A percentile compares a stretch with the other conserved stretches of the same genome.
Conservation (phyloP, 2,888 invertebrate species). For the Eilema caniola region DNA sequence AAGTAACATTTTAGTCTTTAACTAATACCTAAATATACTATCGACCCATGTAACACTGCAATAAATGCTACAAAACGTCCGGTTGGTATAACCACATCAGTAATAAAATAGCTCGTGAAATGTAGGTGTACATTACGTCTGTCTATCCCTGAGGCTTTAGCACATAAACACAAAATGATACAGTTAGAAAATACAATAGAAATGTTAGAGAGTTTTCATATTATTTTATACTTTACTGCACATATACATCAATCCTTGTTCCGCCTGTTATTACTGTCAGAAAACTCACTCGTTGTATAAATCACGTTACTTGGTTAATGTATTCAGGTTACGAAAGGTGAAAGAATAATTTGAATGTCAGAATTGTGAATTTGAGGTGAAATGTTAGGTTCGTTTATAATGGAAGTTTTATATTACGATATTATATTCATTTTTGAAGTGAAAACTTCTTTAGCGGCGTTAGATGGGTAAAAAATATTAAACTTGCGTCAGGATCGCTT, state of each 20-base stretch:
- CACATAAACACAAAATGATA: conserved; percentile 16
- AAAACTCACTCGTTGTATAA: conserved; percentile 39
- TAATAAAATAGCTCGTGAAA: not conserved
- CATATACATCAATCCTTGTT: conserved; percentile 47
- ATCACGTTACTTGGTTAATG: conserved; percentile 40
- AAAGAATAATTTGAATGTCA: conserved; percentile 39
- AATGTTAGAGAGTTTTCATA: conserved; percentile 13
- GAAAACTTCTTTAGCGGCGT: too few species aligned
- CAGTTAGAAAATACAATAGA: conserved; percentile 24
- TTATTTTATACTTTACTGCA: conserved; percentile 30
- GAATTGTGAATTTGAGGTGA: conserved; percentile 15
- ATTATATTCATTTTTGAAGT: not conserved
- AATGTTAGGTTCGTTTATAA: conserved; percentile 15
- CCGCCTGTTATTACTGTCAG: conserved; percentile 38
- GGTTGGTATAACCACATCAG: not conserved
- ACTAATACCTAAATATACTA: too few species aligned
- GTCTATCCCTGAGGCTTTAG: not conserved
- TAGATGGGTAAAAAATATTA: too few species aligned
- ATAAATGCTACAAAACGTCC: too few species aligned
- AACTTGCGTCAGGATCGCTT: too few species aligned
- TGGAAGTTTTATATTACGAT: not conserved
- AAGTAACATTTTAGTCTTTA: too few species aligned
- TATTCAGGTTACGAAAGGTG: conserved; percentile 44
- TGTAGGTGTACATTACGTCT: not conserved
- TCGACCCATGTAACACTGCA: too few species aligned